A percentile compares a stretch with the other conserved stretches of the same genome.
Evolutionary conservation across 1,140 invertebrate genomes (phyloP).

Genomic region (Heterodera schachtii): DNA sequence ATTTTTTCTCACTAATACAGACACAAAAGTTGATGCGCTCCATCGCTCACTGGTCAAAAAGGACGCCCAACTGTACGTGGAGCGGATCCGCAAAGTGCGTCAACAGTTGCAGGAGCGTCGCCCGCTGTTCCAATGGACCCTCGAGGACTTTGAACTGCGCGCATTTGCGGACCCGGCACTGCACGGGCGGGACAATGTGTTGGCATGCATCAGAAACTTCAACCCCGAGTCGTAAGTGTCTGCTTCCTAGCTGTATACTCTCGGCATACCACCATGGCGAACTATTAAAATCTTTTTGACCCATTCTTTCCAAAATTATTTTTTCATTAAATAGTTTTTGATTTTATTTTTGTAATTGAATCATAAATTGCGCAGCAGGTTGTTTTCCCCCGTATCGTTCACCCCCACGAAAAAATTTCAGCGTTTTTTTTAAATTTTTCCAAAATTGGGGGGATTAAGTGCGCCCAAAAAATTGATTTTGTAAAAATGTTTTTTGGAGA

Average conservation of each 20-base stretch:
- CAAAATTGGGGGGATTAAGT: too few relatives aligned
- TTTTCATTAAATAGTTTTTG: too few relatives aligned
- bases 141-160: slow-evolving; percentile 78
- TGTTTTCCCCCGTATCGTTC: too few relatives aligned
- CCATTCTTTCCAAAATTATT: too few relatives aligned
- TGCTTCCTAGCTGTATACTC: too few relatives aligned
- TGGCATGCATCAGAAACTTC: slow-evolving; percentile 77
- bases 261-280: slow-evolving; percentile 14
- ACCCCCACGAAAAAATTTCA: too few relatives aligned
- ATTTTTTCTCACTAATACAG: slow-evolving; percentile 57
- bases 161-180: slow-evolving; percentile 82
- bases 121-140: slow-evolving; percentile 80
- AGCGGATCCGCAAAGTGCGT: slow-evolving; percentile 76
- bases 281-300: slow-evolving; percentile 2
- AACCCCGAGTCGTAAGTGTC: slow-evolving; percentile 74
- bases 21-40: slow-evolving; percentile 78
- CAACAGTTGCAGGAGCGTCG: slow-evolving; percentile 69
- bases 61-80: slow-evolving; percentile 91
- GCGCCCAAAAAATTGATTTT: too few relatives aligned
- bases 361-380: too few relatives aligned
- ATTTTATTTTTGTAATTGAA: too few relatives aligned
- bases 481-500: too few relatives aligned
- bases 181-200: slow-evolving; percentile 79
- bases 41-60: slow-evolving; percentile 82
- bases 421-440: too few relatives aligned